Conservation (phyloP, 2,888 invertebrate species). For the Drosophila leonis region DNA sequence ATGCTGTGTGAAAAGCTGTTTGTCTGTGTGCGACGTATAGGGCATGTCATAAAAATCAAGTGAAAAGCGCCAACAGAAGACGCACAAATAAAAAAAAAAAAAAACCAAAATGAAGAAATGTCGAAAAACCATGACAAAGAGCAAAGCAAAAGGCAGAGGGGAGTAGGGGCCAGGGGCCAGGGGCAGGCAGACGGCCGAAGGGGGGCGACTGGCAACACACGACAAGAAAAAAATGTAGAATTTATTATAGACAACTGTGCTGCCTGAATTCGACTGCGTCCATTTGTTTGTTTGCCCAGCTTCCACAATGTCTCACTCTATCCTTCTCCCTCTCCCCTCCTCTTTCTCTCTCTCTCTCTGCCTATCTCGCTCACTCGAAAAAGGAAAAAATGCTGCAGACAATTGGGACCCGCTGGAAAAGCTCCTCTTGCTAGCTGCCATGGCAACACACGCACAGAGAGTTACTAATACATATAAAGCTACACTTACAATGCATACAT, state of each 20-base stretch:
- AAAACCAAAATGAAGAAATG: constrained; percentile 49
- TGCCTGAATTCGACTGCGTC: constrained; percentile 44
- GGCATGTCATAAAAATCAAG: constrained; percentile 72
- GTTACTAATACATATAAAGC: constrained; percentile 10
- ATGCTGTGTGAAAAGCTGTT: constrained; percentile 22
- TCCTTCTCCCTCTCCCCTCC: neutral
- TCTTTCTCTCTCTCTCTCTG: neutral
- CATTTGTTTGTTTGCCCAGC: constrained; percentile 30
- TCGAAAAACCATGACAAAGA: constrained; percentile 66
- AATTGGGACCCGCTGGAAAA: constrained; percentile 61
- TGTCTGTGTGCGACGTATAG: constrained; percentile 45
- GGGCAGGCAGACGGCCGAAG: neutral
- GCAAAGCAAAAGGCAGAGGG: constrained; percentile 27
- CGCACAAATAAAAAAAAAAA: constrained; percentile 19
- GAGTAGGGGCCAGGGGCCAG: too few relatives aligned
- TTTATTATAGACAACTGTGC: constrained; percentile 76
- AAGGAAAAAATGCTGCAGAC: constrained; percentile 52
- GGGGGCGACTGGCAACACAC: neutral
- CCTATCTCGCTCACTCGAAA: constrained; percentile 1
- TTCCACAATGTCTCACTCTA: neutral
- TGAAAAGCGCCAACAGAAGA: constrained; percentile 37
- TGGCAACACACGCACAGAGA: constrained; percentile 42
- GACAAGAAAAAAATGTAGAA: constrained; percentile 21
- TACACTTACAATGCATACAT: constrained; percentile 21
- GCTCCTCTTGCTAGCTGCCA: constrained; percentile 51